These are phyloP conservation scores for Noctua janthe DNA, from an alignment of 2,888 invertebrate genomes.

Conservation along the genomic window DNA sequence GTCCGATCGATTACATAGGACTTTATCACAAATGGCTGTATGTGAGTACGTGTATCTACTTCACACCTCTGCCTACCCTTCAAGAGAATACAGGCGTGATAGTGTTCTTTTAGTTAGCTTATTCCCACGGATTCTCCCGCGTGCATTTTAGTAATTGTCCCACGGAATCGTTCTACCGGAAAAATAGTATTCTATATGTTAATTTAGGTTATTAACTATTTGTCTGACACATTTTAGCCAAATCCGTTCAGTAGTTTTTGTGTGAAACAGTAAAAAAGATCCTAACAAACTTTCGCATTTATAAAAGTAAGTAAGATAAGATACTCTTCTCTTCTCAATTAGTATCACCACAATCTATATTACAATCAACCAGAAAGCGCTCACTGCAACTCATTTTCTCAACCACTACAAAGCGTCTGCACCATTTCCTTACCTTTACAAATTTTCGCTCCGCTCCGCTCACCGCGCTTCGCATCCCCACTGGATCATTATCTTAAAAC, in stretches of 20 bases:
- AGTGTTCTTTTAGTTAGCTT: neutral
- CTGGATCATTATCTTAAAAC: slow-evolving; percentile 56
- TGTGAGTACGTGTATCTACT: neutral
- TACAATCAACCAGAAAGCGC: neutral
- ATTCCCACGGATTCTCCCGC: neutral
- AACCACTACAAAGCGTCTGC: slow-evolving; percentile 3
- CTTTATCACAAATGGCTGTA: neutral
- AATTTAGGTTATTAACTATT: neutral
- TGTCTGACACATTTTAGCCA: neutral
- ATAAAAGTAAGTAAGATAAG: neutral
- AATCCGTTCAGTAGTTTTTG: neutral
- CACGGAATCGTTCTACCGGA: neutral
- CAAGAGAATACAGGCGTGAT: neutral
- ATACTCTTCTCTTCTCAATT: neutral
- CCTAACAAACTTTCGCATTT: neutral
- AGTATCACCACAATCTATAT: neutral
- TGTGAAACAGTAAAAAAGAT: neutral
- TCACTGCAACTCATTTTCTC: neutral
- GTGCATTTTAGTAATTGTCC: neutral
- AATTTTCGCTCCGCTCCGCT: slow-evolving; percentile 22
- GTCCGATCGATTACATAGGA: neutral
- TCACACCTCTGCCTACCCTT: neutral
- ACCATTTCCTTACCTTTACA: slow-evolving; percentile 12
- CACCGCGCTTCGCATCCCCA: slow-evolving; percentile 3
- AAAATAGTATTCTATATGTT: neutral